A percentile compares a stretch with the other conserved stretches of the same genome.
Conservation (phyloP, 2,888 invertebrate species). For the Cerastis leucographa region DNA sequence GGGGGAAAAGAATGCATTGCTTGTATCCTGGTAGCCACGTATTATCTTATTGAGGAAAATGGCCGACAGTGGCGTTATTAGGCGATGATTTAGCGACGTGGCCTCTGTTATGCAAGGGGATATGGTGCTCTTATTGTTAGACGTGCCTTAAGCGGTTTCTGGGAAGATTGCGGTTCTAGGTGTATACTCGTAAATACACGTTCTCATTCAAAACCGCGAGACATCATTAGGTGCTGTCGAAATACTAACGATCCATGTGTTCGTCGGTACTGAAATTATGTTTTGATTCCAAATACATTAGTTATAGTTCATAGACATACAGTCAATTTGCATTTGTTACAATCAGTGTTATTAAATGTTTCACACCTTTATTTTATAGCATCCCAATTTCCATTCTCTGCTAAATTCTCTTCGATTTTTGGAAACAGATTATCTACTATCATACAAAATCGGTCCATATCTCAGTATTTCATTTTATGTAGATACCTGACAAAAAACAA, state of each 20-base stretch:
- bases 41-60: conserved; percentile 63
- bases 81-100: conserved; percentile 59
- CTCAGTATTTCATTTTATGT: not conserved
- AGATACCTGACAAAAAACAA: not conserved
- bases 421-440: not conserved
- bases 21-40: conserved; percentile 38
- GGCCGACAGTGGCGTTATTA: conserved; percentile 38
- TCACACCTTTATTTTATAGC: not conserved
- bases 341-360: not conserved
- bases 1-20: conserved; percentile 33
- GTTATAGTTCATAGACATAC: too few species aligned
- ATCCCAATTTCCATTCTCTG: not conserved
- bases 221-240: not conserved
- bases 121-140: conserved; percentile 25
- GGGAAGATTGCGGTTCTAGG: not conserved
- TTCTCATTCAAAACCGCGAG: too few species aligned
- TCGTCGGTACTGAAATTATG: not conserved
- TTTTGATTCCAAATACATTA: not conserved
- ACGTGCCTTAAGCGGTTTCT: conserved; percentile 34
- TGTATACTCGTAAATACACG: not conserved
- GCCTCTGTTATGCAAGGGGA: conserved; percentile 43
- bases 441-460: not conserved
- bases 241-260: conserved; percentile 3
- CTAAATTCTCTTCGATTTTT: not conserved
- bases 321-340: not conserved